A percentile compares a stretch with the other conserved stretches of the same genome.
Evolutionary conservation across 2,797 vertebrate species (phyloP).

Genomic region (Philypnodon macrostomus): DNA sequence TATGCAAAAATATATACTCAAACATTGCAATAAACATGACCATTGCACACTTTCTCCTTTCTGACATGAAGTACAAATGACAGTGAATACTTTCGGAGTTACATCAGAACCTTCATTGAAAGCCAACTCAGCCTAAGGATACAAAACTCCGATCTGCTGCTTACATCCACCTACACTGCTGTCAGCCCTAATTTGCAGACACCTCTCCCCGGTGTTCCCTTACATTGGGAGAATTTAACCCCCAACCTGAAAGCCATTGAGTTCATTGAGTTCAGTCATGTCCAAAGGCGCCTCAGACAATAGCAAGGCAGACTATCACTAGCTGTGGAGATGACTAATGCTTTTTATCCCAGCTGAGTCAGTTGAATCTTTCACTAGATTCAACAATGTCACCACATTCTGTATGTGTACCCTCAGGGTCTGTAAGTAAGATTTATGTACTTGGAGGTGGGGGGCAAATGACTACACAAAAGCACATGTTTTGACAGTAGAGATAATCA

Average conservation of each 20-base stretch:
- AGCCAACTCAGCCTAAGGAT: constrained; percentile 10
- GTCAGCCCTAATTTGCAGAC: constrained; percentile 12
- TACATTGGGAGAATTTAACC: background rate
- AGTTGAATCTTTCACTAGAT: too few relatives aligned
- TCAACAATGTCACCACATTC: too few relatives aligned
- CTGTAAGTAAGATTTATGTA: too few relatives aligned
- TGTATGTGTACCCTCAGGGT: too few relatives aligned
- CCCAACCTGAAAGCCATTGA: constrained; percentile 3
- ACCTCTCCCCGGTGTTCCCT: background rate
- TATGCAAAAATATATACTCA: too few relatives aligned
- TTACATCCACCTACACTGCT: constrained; percentile 11
- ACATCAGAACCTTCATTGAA: constrained; percentile 7
- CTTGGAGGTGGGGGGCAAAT: too few relatives aligned
- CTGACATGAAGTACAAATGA: too few relatives aligned
- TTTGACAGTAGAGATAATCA: too few relatives aligned
- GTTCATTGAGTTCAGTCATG: constrained; percentile 24
- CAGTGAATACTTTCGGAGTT: too few relatives aligned
- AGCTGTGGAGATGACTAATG: background rate
- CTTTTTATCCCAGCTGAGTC: constrained; percentile 29
- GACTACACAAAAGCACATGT: too few relatives aligned
- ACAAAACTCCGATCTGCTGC: constrained; percentile 1
- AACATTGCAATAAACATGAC: too few relatives aligned
- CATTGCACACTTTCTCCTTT: too few relatives aligned
- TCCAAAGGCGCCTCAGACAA: constrained; percentile 9
- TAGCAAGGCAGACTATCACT: background rate